These are phyloP conservation scores for Gisinianus flammeolus DNA, from an alignment of 2,888 invertebrate species.

Conservation along the genomic window DNA sequence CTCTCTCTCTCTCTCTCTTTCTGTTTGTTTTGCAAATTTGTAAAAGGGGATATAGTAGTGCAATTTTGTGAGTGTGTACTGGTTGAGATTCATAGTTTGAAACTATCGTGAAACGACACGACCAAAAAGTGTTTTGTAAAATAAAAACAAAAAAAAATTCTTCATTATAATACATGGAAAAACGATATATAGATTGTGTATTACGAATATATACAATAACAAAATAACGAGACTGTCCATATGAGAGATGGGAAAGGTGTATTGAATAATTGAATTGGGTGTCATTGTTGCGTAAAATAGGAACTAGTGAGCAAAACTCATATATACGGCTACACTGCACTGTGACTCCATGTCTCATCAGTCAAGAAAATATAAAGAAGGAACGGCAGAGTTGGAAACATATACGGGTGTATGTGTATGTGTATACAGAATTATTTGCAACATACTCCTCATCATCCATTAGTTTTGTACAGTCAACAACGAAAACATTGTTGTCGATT, in stretches of 20 bases:
- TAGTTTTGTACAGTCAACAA: too few species aligned
- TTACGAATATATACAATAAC: too few species aligned
- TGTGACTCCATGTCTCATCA: too few species aligned
- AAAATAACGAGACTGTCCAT: not conserved
- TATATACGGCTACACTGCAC: not conserved
- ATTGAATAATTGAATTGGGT: constrained; percentile 14
- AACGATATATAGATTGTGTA: not conserved
- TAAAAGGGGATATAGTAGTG: not conserved
- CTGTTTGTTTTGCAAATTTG: not conserved
- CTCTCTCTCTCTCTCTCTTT: not conserved
- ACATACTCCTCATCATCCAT: too few species aligned
- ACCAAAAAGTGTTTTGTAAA: not conserved
- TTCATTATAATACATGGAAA: not conserved
- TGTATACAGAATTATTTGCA: too few species aligned
- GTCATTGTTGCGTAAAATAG: constrained; percentile 20
- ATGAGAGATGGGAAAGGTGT: not conserved
- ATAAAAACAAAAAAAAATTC: too few species aligned
- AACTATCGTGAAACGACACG: not conserved
- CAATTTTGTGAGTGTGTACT: not conserved
- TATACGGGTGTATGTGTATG: too few species aligned
- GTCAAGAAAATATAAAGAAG: too few species aligned
- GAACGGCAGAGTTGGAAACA: too few species aligned
- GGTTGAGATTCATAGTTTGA: not conserved
- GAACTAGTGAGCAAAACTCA: not conserved
- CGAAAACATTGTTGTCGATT: too few species aligned